Conservation (phyloP, 1,140 invertebrate species). For the Carposina sasakii region DNA sequence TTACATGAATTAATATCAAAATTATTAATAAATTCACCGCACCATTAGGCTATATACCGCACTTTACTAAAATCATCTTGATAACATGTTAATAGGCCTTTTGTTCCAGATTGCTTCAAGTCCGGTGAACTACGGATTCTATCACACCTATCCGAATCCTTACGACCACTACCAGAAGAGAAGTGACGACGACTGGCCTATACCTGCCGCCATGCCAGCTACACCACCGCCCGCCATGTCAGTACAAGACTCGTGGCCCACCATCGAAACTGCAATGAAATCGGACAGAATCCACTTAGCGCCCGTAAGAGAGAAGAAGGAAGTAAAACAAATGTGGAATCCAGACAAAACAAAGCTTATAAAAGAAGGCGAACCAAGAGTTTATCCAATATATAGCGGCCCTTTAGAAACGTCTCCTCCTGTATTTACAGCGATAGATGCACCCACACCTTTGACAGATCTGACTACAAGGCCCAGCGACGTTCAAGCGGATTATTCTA, state of each 20-base stretch:
- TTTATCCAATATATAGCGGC: conserved; percentile 41
- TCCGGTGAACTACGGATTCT: conserved; percentile 70
- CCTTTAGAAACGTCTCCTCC: conserved; percentile 10
- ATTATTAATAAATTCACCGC: conserved; percentile 16
- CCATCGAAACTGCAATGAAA: conserved; percentile 26
- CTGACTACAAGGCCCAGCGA: conserved; percentile 52
- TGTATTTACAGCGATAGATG: conserved; percentile 37
- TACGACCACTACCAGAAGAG: conserved; percentile 61
- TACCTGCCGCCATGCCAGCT: conserved; percentile 18
- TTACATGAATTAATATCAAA: too few species aligned
- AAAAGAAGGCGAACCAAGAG: conserved; percentile 24
- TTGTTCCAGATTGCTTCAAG: conserved; percentile 71
- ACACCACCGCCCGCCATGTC: conserved; percentile 21
- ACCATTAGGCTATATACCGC: conserved; percentile 37
- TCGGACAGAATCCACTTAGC: conserved; percentile 32
- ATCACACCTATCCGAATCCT: conserved; percentile 39
- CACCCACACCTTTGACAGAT: conserved; percentile 36
- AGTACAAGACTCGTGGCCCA: conserved; percentile 25
- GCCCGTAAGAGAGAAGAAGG: too few species aligned
- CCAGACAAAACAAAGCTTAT: conserved; percentile 2
- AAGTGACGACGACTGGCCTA: conserved; percentile 42
- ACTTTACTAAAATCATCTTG: conserved; percentile 34
- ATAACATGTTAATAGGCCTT: conserved; percentile 67
- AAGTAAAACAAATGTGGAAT: conserved; percentile 9
- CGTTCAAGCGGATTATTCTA: conserved; percentile 62